phyloP scores from a whole-genome alignment of 2,888 invertebrate genomes.

The Orchesellides sinensis region DNA sequence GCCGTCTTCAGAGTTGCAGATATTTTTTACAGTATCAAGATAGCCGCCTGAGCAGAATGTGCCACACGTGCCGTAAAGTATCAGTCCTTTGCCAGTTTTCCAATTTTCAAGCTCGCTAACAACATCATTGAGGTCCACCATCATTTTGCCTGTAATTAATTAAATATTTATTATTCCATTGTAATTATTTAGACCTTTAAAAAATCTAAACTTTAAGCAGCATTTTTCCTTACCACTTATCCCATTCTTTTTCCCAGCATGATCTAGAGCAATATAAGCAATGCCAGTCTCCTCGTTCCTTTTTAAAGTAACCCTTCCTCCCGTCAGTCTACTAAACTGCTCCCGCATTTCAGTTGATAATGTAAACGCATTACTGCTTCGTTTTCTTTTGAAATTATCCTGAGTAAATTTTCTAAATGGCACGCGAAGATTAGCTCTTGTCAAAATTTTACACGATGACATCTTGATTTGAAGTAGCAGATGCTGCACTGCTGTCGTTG shows the following conservation, averaged over 20 bases:
- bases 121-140: slow-evolving; percentile 78
- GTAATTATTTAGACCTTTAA: no score
- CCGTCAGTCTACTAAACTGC: slow-evolving; percentile 70
- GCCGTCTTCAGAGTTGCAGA: slow-evolving; percentile 76
- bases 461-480: not conserved
- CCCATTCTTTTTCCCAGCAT: slow-evolving; percentile 78
- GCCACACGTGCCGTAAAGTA: slow-evolving; percentile 77
- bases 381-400: not conserved
- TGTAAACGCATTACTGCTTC: not conserved
- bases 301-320: slow-evolving; percentile 76
- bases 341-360: slow-evolving; percentile 66
- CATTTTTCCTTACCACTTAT: slow-evolving; percentile 78
- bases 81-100: slow-evolving; percentile 77
- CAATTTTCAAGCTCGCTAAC: slow-evolving; percentile 78
- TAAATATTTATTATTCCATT: slow-evolving; percentile 13
- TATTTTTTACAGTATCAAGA: slow-evolving; percentile 77
- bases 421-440: not conserved
- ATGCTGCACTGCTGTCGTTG: not conserved
- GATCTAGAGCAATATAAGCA: slow-evolving; percentile 77
- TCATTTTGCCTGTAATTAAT: slow-evolving; percentile 78
- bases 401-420: not conserved
- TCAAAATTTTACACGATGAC: not conserved
- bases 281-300: slow-evolving; percentile 77
- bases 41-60: slow-evolving; percentile 81
- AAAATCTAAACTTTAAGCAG: not conserved